Base-by-base conservation (phyloP, 2,888 invertebrate species). In the Heteropelma amictum region DNA sequence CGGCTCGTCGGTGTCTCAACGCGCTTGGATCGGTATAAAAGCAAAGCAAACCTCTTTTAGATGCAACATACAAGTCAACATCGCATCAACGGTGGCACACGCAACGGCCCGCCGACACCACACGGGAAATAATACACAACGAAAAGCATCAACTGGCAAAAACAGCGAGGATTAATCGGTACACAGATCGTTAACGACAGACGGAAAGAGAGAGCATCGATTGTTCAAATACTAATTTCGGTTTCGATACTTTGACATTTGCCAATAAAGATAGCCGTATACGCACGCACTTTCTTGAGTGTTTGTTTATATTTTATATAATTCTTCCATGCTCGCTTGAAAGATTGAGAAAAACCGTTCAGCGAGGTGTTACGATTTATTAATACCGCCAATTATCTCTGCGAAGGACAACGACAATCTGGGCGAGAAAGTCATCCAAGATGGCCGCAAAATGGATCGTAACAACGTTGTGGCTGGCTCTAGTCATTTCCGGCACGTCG, bases 401-500 rank as follows among this genome's bases (percentile, higher is more conserved):
- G 49, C 49, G 42, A 72, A 72, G 76, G 68, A 76, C 56, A 47
- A 61, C 23, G 54, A 38, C 53, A 26, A 35, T 26, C 23, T 26
- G 35, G 28, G 58, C 40, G 56, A 42, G 26, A 54, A 53, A 47
- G 74, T 70, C 49, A 58, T 64, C 76, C 30, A 68, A 64, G 68
- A 76, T 72, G 76, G 84, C 79, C 77, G 70, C 70, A 69, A 84
- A 74, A 63, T 79, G 78, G 35, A 67, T 83, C 72, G 82, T 81
- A 80, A 79, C 80, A 77, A 81, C 83, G 70, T 69, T 82, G 81
- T 83, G 83, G 81, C 77, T 80, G 78, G 76, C 78, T 72, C 51
- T 71, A 10, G 90, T 92, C 85, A 90, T 90, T 78, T 90, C 91
- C 81, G 88, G 87, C 40, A 91, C 92, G 81, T 86, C 90, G 85